These are phyloP conservation scores for Eupsilia transversa DNA, from an alignment of 2,888 invertebrate genomes.

Conservation along the genomic window DNA sequence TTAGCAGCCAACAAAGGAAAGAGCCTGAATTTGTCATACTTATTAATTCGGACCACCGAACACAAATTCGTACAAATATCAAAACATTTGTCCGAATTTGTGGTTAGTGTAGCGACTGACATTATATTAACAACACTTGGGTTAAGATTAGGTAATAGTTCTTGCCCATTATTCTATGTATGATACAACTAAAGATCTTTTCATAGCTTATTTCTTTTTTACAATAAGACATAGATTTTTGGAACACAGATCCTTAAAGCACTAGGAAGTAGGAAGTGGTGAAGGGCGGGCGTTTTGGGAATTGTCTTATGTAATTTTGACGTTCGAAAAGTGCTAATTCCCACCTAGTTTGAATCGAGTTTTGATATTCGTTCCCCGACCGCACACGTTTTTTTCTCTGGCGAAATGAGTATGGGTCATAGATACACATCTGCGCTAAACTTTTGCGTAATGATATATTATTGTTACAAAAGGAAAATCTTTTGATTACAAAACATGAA, in stretches of 20 bases:
- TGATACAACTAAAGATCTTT: not conserved
- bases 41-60: slow-evolving; percentile 17
- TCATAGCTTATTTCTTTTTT: not conserved
- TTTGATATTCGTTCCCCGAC: too few species aligned
- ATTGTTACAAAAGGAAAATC: too few species aligned
- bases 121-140: slow-evolving; percentile 31
- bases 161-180: slow-evolving; percentile 2
- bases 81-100: slow-evolving; percentile 40
- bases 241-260: too few species aligned
- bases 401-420: too few species aligned
- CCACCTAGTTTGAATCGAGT: too few species aligned
- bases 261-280: too few species aligned
- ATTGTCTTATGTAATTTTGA: too few species aligned
- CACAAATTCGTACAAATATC: slow-evolving; percentile 40
- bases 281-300: too few species aligned
- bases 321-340: too few species aligned
- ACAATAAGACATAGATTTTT: not conserved
- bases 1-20: not conserved
- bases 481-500: slow-evolving; percentile 2
- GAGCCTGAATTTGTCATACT: slow-evolving; percentile 8
- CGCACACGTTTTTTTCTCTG: too few species aligned
- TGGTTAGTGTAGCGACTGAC: slow-evolving; percentile 25
- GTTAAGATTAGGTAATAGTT: not conserved
- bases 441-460: too few species aligned
- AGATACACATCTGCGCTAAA: too few species aligned